Base-by-base conservation (phyloP, 2,113 vertebrate genomes). In the Desmodus rotundus region DNA sequence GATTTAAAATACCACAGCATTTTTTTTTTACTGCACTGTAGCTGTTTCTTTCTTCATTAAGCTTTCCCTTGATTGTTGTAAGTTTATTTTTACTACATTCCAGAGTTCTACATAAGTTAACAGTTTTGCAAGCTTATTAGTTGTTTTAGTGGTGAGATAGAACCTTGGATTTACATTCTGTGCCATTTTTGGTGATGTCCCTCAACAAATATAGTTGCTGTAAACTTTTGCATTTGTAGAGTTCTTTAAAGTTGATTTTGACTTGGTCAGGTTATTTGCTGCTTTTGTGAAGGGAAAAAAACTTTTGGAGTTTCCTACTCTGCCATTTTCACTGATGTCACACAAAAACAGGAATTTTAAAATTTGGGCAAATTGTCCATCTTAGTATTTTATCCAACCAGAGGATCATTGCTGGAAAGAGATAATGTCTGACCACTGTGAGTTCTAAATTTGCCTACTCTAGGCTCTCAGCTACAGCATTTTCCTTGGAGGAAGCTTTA, bases 401-500 rank as follows among this genome's bases (percentile, higher is more conserved):
- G 13, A 91, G 78, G 76, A 89, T 68, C 41, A 85, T 31, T 70
- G 28, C 17, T 70, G 38, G 5, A 97, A 96, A 94, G 97, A 54
- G 22, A 43, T 0, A 0, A 54, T 10, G 2, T 20, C 36, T 0
- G 87, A 24, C 1, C 97, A 96, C 11, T 0, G 78, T 41, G 97
- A 98, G 19, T 99, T 99, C 91, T 99, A 98, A 95, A 97, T 98
- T 68, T 99, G 99, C 33, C 97, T 99, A 52, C 98, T 93, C 0
- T 98, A 99, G 88, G 99, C 98, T 9, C 78, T 99, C 81, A 98
- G 97, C 86, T 99, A 99, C 80, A 99, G 99, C 89, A 65, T 98
- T 45, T 99, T 99, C 86, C 99, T 99, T 96, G 99, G 99, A 0
- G 36, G 95, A 10, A 99, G 99, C 89, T 99, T 99, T 96, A 98